Conservation (phyloP, 2,888 invertebrate species). For the Platycheirus rosarum region DNA sequence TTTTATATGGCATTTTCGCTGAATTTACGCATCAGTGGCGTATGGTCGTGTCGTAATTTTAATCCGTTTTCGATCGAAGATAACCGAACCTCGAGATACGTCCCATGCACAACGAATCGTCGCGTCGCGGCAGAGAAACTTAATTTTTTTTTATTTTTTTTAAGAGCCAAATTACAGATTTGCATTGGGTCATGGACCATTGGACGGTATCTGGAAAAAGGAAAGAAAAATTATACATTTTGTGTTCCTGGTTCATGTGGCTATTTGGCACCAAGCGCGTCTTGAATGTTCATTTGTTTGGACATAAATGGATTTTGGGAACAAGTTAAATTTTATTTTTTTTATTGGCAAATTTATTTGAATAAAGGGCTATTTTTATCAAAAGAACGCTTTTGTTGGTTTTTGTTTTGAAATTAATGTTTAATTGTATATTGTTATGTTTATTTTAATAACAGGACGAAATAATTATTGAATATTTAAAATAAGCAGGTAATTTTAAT, state of each 20-base stretch:
- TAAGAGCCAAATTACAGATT: conserved; percentile 60
- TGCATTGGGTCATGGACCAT: conserved; percentile 50
- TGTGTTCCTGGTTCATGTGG: conserved; percentile 53
- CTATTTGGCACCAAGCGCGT: conserved; percentile 47
- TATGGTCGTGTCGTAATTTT: conserved; percentile 73
- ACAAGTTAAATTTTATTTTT: conserved; percentile 11
- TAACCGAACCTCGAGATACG: conserved; percentile 59
- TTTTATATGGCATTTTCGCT: conserved; percentile 50
- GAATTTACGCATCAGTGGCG: conserved; percentile 73
- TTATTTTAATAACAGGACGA: too few species aligned
- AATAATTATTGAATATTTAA: too few species aligned
- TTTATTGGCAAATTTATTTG: neutral
- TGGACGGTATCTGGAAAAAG: conserved; percentile 18
- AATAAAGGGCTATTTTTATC: too few species aligned
- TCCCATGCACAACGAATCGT: conserved; percentile 22
- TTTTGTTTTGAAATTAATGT: too few species aligned
- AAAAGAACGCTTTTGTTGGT: too few species aligned
- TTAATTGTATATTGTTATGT: too few species aligned
- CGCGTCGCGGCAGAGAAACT: conserved; percentile 52
- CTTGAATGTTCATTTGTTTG: conserved; percentile 40
- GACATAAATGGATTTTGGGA: conserved; percentile 35
- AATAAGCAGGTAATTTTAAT: too few species aligned
- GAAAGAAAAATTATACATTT: conserved; percentile 30
- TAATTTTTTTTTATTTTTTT: conserved; percentile 5
- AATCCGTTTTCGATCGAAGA: conserved; percentile 73